Evolutionary conservation across 2,797 vertebrate species (phyloP).

Genomic region (Moxostoma hubbsi): DNA sequence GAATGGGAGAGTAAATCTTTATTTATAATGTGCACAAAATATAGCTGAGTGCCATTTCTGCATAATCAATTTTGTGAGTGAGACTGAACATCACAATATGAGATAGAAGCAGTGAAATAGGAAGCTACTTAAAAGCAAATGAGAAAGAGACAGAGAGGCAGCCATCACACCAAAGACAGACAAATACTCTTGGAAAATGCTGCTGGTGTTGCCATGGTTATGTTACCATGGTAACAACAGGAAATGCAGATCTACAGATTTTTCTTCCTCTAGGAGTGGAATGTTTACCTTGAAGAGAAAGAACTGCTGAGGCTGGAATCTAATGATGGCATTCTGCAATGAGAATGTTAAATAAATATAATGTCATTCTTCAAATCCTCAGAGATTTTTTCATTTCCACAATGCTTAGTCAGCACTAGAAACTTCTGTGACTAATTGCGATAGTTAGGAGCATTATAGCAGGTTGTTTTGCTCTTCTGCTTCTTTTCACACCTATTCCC

Average conservation of each 20-base stretch:
- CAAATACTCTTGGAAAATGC: constrained; percentile 55
- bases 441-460: constrained; percentile 12
- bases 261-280: constrained; percentile 31
- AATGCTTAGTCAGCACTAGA: background rate
- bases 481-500: constrained; percentile 8
- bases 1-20: background rate
- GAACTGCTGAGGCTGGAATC: constrained; percentile 36
- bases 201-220: constrained; percentile 59
- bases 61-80: background rate
- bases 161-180: constrained; percentile 54
- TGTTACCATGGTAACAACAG: constrained; percentile 62
- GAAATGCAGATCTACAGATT: constrained; percentile 58
- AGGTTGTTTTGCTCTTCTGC: background rate
- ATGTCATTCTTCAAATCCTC: constrained; percentile 41
- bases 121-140: constrained; percentile 21
- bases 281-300: constrained; percentile 56
- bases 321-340: constrained; percentile 6
- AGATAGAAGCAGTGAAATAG: constrained; percentile 34
- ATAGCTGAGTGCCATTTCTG: background rate
- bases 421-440: background rate
- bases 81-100: constrained; percentile 2
- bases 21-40: background rate
- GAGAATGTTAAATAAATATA: constrained; percentile 42
- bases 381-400: constrained; percentile 25
- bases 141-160: constrained; percentile 47